Conservation (phyloP, 2,888 invertebrate species). For the Synanthedon tipuliformis region DNA sequence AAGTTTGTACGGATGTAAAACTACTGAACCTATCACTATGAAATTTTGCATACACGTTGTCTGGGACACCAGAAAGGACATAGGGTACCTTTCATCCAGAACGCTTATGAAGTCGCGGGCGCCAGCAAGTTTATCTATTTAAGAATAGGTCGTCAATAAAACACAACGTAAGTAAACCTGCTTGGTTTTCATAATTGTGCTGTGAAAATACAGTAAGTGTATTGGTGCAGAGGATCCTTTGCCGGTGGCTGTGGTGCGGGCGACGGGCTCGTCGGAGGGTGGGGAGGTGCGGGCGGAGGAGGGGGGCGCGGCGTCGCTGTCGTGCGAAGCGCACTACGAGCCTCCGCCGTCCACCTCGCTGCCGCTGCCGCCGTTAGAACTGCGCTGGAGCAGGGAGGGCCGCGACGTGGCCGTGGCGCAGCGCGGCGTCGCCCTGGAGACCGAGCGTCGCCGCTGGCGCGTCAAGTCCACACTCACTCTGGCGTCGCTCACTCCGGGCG, state of each 20-base stretch:
- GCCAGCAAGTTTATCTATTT: too few relatives aligned
- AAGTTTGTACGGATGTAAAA: too few relatives aligned
- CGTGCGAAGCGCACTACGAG: slow-evolving; percentile 41
- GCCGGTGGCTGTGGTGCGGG: slow-evolving; percentile 18
- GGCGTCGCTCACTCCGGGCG: slow-evolving; percentile 64
- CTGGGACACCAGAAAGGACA: too few relatives aligned
- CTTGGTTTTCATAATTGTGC: too few relatives aligned
- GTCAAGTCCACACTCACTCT: slow-evolving; percentile 73
- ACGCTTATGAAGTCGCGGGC: too few relatives aligned
- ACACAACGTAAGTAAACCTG: too few relatives aligned
- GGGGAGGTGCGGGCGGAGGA: slow-evolving; percentile 5
- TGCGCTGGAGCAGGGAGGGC: slow-evolving; percentile 32
- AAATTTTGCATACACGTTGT: too few relatives aligned
- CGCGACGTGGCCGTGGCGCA: slow-evolving; percentile 18
- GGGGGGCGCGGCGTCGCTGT: slow-evolving; percentile 33
- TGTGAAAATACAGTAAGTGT: too few relatives aligned
- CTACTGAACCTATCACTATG: too few relatives aligned
- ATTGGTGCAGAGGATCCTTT: slow-evolving; percentile 13
- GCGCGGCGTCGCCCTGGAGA: slow-evolving; percentile 72
- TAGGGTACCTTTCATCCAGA: too few relatives aligned
- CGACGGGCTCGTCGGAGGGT: slow-evolving; percentile 3
- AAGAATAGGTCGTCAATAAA: too few relatives aligned
- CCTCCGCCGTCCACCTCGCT: slow-evolving; percentile 21
- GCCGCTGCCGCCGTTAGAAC: slow-evolving; percentile 27
- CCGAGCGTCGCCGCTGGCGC: slow-evolving; percentile 70